These are phyloP conservation scores for Meteorus cinctellus DNA, from an alignment of 2,888 invertebrate species.

Conservation along the genomic window DNA sequence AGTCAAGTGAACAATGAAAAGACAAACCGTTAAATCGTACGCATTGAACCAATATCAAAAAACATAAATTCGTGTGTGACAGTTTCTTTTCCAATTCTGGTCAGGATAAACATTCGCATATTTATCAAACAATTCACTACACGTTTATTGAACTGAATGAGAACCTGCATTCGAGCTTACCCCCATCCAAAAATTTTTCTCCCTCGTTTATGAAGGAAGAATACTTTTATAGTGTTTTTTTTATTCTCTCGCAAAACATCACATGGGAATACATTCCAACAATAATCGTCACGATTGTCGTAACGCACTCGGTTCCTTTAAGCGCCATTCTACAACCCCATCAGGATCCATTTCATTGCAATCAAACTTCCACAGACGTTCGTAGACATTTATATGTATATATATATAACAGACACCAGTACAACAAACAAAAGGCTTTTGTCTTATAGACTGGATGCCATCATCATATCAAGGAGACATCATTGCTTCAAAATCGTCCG, in stretches of 20 bases:
- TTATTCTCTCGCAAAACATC: not conserved
- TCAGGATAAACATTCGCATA: too few relatives aligned
- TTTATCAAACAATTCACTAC: too few relatives aligned
- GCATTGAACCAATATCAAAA: too few relatives aligned
- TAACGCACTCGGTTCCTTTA: slow-evolving; percentile 3
- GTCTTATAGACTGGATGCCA: slow-evolving; percentile 4
- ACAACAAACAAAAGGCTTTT: slow-evolving; percentile 6
- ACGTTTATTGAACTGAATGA: too few relatives aligned
- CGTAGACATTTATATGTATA: not conserved
- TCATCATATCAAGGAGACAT: not conserved
- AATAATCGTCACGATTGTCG: too few relatives aligned
- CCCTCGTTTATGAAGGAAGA: not conserved
- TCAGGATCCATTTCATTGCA: slow-evolving; percentile 1
- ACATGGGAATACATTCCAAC: not conserved
- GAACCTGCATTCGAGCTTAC: not conserved
- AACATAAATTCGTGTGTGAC: too few relatives aligned
- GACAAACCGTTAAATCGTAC: too few relatives aligned
- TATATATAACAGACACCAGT: not conserved
- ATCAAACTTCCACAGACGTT: not conserved
- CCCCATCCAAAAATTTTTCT: not conserved
- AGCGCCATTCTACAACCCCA: not conserved
- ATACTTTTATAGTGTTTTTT: not conserved
- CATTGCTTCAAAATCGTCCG: not conserved
- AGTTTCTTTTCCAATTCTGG: too few relatives aligned
- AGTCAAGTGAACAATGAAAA: too few relatives aligned